phyloP scores from a whole-genome alignment of 2,797 vertebrate species.

The Erpetoichthys calabaricus region DNA sequence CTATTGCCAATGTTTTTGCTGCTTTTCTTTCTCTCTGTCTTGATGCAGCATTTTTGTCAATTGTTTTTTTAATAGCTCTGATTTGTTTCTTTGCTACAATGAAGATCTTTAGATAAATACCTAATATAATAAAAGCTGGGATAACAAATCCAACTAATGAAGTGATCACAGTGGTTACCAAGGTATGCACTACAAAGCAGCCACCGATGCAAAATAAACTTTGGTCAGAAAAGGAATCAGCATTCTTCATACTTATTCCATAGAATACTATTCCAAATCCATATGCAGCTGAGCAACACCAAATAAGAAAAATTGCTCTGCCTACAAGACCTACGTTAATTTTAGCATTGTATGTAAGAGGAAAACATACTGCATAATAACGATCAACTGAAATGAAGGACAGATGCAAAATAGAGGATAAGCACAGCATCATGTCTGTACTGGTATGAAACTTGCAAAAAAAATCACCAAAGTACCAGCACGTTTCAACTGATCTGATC shows the following conservation, averaged over 20 bases:
- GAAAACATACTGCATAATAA: slow-evolving; percentile 36
- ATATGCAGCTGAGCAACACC: slow-evolving; percentile 17
- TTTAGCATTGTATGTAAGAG: slow-evolving; percentile 18
- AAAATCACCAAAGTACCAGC: slow-evolving; percentile 25
- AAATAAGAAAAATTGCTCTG: slow-evolving; percentile 13
- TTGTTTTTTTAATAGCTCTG: slow-evolving; percentile 19
- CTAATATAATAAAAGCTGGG: slow-evolving; percentile 21
- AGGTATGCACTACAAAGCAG: slow-evolving; percentile 3
- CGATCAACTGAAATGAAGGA: slow-evolving; percentile 48
- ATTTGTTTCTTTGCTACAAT: slow-evolving; percentile 19
- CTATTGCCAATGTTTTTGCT: too few species aligned
- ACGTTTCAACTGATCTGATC: slow-evolving; percentile 21
- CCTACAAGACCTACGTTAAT: slow-evolving; percentile 13
- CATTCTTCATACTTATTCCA: too few species aligned
- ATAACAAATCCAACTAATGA: slow-evolving; percentile 16
- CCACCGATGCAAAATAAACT: slow-evolving; percentile 20
- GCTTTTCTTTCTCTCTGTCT: too few species aligned
- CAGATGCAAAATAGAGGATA: slow-evolving; percentile 17
- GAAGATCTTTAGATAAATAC: slow-evolving; percentile 19
- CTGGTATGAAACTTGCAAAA: slow-evolving; percentile 25
- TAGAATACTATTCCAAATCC: slow-evolving; percentile 19
- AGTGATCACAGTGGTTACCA: slow-evolving; percentile 11
- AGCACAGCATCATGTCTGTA: slow-evolving; percentile 21
- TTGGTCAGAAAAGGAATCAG: slow-evolving; percentile 13
- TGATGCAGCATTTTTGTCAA: background rate